These are phyloP conservation scores for Natator depressus DNA, from an alignment of 2,113 vertebrate species.

Conservation along the genomic window DNA sequence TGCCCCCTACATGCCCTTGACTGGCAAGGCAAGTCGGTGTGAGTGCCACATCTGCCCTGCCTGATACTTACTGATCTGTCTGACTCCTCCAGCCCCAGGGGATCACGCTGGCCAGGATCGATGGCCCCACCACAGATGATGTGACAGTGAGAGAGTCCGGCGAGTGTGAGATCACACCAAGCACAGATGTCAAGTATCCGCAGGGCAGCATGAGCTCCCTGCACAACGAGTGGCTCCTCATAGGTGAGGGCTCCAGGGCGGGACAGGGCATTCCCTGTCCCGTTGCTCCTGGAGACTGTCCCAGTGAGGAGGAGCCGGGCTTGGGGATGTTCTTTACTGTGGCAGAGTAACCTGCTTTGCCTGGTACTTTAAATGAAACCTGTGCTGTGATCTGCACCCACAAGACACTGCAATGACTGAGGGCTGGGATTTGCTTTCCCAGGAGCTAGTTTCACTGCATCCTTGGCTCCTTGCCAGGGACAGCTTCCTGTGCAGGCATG, in stretches of 20 bases:
- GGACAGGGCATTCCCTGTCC: accelerated
- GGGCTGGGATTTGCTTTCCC: background rate
- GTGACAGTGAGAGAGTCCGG: slow-evolving; percentile 89
- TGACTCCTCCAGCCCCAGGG: slow-evolving; percentile 86
- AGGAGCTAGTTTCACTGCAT: background rate
- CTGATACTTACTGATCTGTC: background rate
- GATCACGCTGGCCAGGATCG: slow-evolving; percentile 85
- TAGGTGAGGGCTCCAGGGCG: slow-evolving; percentile 75
- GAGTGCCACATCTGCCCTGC: background rate
- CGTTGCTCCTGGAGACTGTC: accelerated
- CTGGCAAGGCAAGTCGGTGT: accelerated
- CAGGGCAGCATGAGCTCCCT: slow-evolving; percentile 83
- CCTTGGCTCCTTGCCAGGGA: background rate
- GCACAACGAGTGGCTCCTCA: slow-evolving; percentile 94
- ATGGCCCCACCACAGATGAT: slow-evolving; percentile 89
- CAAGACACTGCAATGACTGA: accelerated
- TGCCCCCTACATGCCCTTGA: background rate
- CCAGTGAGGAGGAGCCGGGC: accelerated
- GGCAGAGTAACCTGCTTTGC: accelerated
- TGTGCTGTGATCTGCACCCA: background rate
- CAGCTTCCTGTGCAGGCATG: accelerated
- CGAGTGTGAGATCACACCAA: slow-evolving; percentile 91
- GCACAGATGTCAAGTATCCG: slow-evolving; percentile 91
- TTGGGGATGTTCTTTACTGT: background rate
- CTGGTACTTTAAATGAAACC: accelerated